Evolutionary conservation across 2,888 invertebrate genomes (phyloP), one percentile per base, ranked within the genome.

Genomic region (Norana najaformis): DNA sequence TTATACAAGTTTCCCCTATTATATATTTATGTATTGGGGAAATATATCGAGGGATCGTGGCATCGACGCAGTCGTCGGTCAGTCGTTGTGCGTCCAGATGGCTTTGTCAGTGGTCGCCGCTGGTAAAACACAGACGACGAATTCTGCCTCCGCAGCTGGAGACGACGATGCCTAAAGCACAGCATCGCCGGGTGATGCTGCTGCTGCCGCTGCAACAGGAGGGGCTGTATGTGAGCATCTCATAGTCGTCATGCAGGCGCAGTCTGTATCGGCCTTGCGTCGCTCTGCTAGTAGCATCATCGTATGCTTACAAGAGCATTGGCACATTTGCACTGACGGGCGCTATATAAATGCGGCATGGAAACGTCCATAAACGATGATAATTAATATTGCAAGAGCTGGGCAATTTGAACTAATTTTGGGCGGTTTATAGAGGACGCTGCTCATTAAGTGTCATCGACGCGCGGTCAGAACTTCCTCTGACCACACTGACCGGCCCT

Each of bases 301-400:
- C 69, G 69, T n/a, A 4, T 30, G 30, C 69, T 69, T n/a, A 0
- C 69, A 47, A 30, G 69, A 69, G 69, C 69, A 69, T n/a, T n/a
- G 69, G n/a, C n/a, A 69, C n/a, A 69, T 69, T 69, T 11, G 69
- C 69, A 69, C 69, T n/a, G 69, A n/a, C 2, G 4, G 69, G 69
- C 69, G n/a, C 69, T n/a, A 69, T n/a, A n/a, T 69, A 30, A 69
- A 69, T n/a, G 69, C 6, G 30, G 30, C 69, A n/a, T n/a, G 69
- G 69, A n/a, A 69, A 69, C 85, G 35, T 85, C 85, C 85, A 35
- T 85, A 85, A 85, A 85, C 85, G 85, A 85, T 36, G 85, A 85
- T 69, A 85, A 85, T 37, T 35, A 85, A 85, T 85, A 85, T 85
- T 36, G 35, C 85, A 85, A 35, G 85, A 85, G 36, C 69, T 13